Evolutionary conservation across 2,888 invertebrate species (phyloP).

Genomic region (Papilio protenor): DNA sequence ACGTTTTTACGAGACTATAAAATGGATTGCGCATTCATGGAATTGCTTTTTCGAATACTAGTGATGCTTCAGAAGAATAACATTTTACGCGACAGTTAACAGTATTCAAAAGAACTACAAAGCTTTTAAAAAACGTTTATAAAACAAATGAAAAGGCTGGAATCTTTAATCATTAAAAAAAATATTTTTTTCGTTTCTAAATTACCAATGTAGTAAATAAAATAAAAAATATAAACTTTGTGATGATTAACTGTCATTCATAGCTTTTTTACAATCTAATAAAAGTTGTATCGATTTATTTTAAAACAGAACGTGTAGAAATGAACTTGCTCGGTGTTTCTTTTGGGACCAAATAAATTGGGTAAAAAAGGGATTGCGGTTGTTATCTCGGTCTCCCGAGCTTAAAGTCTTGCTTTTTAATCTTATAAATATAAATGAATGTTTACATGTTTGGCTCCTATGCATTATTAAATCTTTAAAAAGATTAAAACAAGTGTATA

Average conservation of each 20-base stretch:
- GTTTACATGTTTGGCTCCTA: neutral
- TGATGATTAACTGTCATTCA: neutral
- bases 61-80: constrained; percentile 13
- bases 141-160: neutral
- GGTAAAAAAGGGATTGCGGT: constrained; percentile 20
- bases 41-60: constrained; percentile 28
- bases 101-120: neutral
- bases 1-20: constrained; percentile 27
- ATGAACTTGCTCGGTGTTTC: constrained; percentile 1
- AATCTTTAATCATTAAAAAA: neutral
- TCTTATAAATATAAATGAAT: constrained; percentile 6
- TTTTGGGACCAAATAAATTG: constrained; percentile 19
- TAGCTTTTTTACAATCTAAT: neutral
- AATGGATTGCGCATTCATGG: constrained; percentile 29
- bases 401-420: constrained; percentile 11
- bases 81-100: constrained; percentile 10
- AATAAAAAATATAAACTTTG: too few relatives aligned
- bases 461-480: neutral
- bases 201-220: too few relatives aligned
- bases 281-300: neutral
- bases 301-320: neutral
- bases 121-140: neutral
- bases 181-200: too few relatives aligned
- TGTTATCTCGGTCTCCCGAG: constrained; percentile 18
- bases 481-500: neutral